phyloP scores from a whole-genome alignment of 2,797 vertebrate species.

The Vultur gryphus region DNA sequence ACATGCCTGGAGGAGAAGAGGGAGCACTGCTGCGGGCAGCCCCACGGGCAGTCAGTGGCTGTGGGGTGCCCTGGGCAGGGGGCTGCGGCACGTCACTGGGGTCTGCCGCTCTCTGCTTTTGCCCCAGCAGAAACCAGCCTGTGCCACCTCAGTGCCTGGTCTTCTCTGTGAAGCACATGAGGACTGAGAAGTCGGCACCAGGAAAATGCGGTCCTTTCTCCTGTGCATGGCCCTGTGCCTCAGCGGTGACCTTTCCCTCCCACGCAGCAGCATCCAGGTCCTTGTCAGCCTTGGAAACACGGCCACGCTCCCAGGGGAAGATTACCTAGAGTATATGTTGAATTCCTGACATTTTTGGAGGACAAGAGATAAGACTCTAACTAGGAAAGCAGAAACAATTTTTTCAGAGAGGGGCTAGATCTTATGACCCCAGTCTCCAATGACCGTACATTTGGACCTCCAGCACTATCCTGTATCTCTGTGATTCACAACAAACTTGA shows the following conservation, averaged over 20 bases:
- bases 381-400: not conserved
- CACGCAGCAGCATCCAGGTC: not conserved
- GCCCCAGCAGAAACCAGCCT: not conserved
- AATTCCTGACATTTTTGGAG: not conserved
- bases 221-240: accelerated
- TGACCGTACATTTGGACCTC: not conserved
- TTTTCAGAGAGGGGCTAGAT: not conserved
- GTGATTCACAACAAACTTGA: not conserved
- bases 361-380: not conserved
- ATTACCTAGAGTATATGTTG: not conserved
- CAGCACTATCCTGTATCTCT: not conserved
- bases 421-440: not conserved
- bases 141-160: accelerated
- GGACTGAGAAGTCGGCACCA: not conserved
- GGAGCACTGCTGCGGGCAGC: accelerated
- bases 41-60: accelerated
- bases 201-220: not conserved
- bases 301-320: not conserved
- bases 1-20: accelerated
- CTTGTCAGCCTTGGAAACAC: not conserved
- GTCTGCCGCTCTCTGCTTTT: not conserved
- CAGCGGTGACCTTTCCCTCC: not conserved
- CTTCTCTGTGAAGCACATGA: not conserved
- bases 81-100: too few relatives aligned
- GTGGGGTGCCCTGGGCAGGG: not conserved